Conservation (phyloP, 2,888 invertebrate species). For the Stomorhina lunata region DNA sequence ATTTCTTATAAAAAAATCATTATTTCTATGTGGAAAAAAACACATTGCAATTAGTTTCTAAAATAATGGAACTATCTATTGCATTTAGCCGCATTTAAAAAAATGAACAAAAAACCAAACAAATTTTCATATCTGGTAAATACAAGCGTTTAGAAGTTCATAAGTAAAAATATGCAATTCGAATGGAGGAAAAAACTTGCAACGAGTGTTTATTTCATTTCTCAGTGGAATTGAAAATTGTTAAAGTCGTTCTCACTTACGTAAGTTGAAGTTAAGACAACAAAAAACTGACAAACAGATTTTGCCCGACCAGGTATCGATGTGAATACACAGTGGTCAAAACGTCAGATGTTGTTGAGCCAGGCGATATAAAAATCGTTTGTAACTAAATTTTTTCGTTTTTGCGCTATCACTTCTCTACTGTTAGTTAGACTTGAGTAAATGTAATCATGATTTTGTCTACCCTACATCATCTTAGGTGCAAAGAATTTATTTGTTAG, state of each 20-base stretch:
- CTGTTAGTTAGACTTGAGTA: conserved; percentile 28
- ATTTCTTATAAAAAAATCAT: too few relatives aligned
- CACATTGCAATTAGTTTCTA: conserved; percentile 41
- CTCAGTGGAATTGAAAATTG: conserved; percentile 59
- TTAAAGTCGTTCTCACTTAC: conserved; percentile 62
- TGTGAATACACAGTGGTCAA: conserved; percentile 32
- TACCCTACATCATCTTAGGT: too few relatives aligned
- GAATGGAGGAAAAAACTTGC: neutral
- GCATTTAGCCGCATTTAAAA: conserved; percentile 48
- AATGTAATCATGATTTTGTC: conserved; percentile 36
- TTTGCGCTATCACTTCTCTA: conserved; percentile 9
- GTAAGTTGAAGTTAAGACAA: conserved; percentile 49
- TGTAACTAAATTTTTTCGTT: conserved; percentile 48
- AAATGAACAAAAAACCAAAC: neutral
- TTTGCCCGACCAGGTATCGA: neutral
- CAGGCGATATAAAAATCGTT: conserved; percentile 40
- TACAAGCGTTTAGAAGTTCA: neutral
- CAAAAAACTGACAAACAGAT: conserved; percentile 15
- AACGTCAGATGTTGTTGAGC: conserved; percentile 29
- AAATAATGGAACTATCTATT: neutral
- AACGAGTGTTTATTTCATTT: conserved; percentile 19
- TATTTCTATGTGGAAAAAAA: conserved; percentile 19
- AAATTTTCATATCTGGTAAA: neutral
- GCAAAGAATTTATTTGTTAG: too few relatives aligned
- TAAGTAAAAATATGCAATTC: conserved; percentile 11